Evolutionary conservation across 1,140 invertebrate genomes (phyloP).

Genomic region (Macrobrachium nipponense): DNA sequence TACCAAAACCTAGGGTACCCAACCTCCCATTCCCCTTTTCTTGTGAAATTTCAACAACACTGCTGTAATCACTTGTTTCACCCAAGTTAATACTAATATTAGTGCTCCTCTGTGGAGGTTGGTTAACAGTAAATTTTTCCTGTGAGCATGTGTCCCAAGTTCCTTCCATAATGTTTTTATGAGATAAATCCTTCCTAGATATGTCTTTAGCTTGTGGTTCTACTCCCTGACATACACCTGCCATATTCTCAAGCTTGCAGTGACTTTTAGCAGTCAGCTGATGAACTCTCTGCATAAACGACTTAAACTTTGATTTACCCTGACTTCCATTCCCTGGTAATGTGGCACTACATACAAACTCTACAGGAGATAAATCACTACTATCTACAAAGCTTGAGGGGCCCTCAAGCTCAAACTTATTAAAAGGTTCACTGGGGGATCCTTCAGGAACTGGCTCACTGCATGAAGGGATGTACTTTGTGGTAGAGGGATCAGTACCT

Average conservation of each 20-base stretch:
- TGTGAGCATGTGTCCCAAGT: background rate
- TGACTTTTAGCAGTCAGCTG: constrained; percentile 43
- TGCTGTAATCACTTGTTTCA: too few relatives aligned
- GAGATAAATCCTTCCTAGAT: background rate
- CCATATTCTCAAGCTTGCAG: constrained; percentile 30
- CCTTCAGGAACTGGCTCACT: constrained; percentile 49
- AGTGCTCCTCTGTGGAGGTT: too few relatives aligned
- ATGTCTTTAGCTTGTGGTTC: constrained; percentile 17
- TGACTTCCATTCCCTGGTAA: constrained; percentile 25
- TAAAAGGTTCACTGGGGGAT: constrained; percentile 35
- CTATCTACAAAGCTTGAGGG: constrained; percentile 51
- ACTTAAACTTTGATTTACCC: constrained; percentile 53
- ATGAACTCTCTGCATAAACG: constrained; percentile 39
- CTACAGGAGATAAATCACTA: constrained; percentile 47
- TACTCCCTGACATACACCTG: constrained; percentile 33
- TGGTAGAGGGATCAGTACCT: constrained; percentile 35
- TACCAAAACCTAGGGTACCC: too few relatives aligned
- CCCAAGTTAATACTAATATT: too few relatives aligned
- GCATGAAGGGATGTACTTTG: constrained; percentile 47
- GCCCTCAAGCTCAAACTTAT: constrained; percentile 52
- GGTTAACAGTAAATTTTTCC: too few relatives aligned
- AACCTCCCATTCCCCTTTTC: too few relatives aligned
- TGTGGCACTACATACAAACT: constrained; percentile 40
- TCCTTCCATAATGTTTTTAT: background rate
- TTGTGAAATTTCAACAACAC: too few relatives aligned